Base-by-base conservation (phyloP, 2,888 invertebrate species). In the Lissonota sp. region DNA sequence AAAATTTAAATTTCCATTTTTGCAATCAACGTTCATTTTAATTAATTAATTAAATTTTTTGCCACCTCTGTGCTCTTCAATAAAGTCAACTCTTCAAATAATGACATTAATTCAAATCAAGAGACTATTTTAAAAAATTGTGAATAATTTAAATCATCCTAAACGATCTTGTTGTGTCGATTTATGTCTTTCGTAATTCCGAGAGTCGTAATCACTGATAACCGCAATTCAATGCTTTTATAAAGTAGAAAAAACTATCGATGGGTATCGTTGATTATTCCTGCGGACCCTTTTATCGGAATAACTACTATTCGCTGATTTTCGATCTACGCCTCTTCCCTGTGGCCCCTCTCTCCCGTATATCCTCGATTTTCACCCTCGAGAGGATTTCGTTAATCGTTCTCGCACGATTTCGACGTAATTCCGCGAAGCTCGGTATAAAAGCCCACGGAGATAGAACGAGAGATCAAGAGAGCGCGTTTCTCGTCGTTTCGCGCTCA, bases 341-440 rank as follows among this genome's bases (percentile, higher is more conserved):
- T 26, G 1, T 3, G 26, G 26, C 26, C 26, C 69, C 57, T 58
- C 77, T 70, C 64, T 26, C 3, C 26, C 26, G 26, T 26, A 26
- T 26, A 69, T 80, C 73, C 53, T 53, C 73, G 77, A 80, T 77
- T 70, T 69, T 46, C 73, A 70, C 44, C 39, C 69, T 51, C 46
- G 26, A 26, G 46, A 55, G 78, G 64, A 81, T 81, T 78, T 37
- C 74, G 73, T 72, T 69, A 69, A 74, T 66, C 80, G 75, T 75
- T 46, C 46, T 71, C 39, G 69, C 73, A 64, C 73, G 58, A 69
- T 80, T 26, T 77, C 64, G 40, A 58, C 73, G 73, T 81, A 66
- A 78, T 81, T 78, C 60, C 53, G 26, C 8, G 8, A 51, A 58
- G 69, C 55, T n/a, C 14, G 60, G 66, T n/a, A 26, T 26, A 64